These are phyloP conservation scores for Dinoponera quadriceps DNA, from an alignment of 1,140 invertebrate species.

Conservation along the genomic window DNA sequence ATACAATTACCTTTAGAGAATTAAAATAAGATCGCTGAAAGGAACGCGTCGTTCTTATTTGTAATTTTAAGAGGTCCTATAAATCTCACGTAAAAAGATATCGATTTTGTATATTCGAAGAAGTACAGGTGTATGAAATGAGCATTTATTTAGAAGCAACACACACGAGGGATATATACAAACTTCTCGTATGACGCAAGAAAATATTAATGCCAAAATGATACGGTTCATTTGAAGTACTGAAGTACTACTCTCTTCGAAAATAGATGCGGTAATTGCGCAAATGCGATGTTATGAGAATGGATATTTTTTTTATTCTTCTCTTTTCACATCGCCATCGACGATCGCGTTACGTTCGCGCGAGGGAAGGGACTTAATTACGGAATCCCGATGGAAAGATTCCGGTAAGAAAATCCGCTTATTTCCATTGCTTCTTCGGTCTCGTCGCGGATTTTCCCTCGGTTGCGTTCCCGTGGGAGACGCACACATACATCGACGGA, in stretches of 20 bases:
- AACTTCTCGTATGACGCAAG: not conserved
- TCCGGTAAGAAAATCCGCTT: slow-evolving; percentile 68
- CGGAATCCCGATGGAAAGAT: slow-evolving; percentile 49
- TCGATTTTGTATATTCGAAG: no score
- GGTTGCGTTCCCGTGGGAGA: slow-evolving; percentile 11
- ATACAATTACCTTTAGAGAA: no score
- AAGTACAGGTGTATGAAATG: no score
- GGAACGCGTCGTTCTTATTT: no score
- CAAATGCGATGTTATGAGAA: not conserved
- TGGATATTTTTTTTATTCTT: slow-evolving; percentile 13
- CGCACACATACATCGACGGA: slow-evolving; percentile 17
- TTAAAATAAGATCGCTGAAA: no score
- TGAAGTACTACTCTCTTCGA: not conserved
- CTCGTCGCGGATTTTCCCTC: slow-evolving; percentile 2
- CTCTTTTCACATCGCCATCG: not conserved
- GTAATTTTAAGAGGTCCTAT: no score
- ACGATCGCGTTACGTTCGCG: not conserved
- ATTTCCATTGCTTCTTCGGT: slow-evolving; percentile 48
- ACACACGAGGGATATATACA: not conserved
- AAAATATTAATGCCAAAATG: not conserved
- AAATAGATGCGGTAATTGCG: not conserved
- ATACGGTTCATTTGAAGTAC: not conserved
- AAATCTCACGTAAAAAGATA: no score
- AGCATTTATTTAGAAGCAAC: not conserved
- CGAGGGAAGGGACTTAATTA: slow-evolving; percentile 59